phyloP scores from a whole-genome alignment of 2,888 invertebrate genomes.

The Mylabris sibirica region DNA sequence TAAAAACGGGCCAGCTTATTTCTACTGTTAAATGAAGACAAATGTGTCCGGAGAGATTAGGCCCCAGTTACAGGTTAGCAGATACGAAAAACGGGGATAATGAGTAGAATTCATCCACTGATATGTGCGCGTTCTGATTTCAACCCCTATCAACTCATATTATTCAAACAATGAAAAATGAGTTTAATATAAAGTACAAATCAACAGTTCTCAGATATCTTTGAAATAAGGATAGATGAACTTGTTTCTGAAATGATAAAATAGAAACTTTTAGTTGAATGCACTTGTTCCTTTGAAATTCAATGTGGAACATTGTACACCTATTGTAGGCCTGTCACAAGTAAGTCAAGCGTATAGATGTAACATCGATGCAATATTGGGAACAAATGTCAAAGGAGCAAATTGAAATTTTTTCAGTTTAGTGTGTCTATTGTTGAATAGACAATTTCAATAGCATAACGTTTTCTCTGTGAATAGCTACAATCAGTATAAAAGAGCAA shows the following conservation, averaged over 20 bases:
- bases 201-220: neutral
- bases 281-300: constrained; percentile 12
- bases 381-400: neutral
- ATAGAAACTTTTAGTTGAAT: constrained; percentile 2
- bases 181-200: neutral
- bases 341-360: constrained; percentile 3
- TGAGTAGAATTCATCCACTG: neutral
- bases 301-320: neutral
- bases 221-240: neutral
- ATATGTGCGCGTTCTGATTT: neutral
- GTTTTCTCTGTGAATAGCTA: neutral
- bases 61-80: constrained; percentile 13
- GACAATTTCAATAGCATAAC: neutral
- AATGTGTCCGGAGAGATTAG: constrained; percentile 40
- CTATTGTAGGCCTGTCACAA: neutral
- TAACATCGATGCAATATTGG: constrained; percentile 1
- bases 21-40: constrained; percentile 43
- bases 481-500: constrained; percentile 1
- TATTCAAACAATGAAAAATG: neutral
- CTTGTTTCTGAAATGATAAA: neutral
- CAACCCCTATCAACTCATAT: neutral
- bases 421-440: constrained; percentile 5
- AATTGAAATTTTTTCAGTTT: neutral
- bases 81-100: constrained; percentile 17
- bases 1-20: constrained; percentile 37